phyloP scores from a whole-genome alignment of 2,888 invertebrate genomes.

The Lepidocyrtoides sp. region DNA sequence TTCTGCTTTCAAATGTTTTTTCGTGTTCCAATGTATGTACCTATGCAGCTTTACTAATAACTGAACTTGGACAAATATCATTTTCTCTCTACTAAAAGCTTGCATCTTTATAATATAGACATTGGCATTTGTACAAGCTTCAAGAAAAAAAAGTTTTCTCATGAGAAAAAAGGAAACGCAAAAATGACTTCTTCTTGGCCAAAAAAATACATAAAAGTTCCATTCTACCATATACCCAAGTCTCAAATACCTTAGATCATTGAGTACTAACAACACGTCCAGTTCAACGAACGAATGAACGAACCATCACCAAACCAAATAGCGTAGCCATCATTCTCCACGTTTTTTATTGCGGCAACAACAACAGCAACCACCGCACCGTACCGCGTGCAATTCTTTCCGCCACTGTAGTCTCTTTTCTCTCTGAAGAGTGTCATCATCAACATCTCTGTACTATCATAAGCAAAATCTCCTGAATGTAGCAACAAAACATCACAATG shows the following conservation, averaged over 20 bases:
- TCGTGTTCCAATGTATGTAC: no score
- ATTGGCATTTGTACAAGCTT: no score
- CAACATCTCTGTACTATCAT: neutral
- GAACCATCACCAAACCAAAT: neutral
- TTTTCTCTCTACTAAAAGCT: neutral
- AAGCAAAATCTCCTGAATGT: neutral
- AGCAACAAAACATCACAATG: conserved; percentile 36
- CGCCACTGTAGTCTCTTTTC: conserved; percentile 41
- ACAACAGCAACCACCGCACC: conserved; percentile 18
- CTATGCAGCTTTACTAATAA: neutral
- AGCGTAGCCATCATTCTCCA: neutral
- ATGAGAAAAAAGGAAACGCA: neutral
- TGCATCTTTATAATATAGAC: no score
- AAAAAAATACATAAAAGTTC: neutral
- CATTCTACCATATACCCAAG: neutral
- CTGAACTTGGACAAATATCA: neutral
- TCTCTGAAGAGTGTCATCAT: conserved; percentile 3
- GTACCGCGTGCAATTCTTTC: conserved; percentile 56
- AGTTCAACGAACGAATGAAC: neutral
- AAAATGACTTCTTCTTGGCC: neutral
- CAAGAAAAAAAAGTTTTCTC: conserved; percentile 57
- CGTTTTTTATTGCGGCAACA: neutral
- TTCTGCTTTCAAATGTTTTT: no score
- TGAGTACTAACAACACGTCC: neutral
- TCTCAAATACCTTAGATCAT: neutral